Percentiles rank a stretch among this genome's conserved stretches.
Evolutionary conservation across 2,797 vertebrate genomes (phyloP).

Genomic region (Rhinoraja longicauda): DNA sequence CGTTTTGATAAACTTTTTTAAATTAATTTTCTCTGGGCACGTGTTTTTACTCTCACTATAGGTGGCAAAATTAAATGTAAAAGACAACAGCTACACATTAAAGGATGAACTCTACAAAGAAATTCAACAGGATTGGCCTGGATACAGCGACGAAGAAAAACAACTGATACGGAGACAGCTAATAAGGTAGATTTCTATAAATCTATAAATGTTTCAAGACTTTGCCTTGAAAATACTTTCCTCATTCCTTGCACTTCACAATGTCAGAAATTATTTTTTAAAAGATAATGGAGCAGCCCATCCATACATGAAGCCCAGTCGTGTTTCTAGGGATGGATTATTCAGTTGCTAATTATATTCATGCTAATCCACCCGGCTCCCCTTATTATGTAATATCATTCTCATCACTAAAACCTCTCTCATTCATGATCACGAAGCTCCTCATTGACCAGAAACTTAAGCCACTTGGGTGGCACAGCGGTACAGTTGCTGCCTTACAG

Average conservation of each 20-base stretch:
- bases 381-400: no score
- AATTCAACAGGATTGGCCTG: slow-evolving; percentile 62
- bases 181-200: slow-evolving; percentile 52
- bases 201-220: no score
- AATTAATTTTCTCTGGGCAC: background rate
- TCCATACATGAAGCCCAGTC: no score
- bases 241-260: background rate
- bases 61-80: slow-evolving; percentile 61
- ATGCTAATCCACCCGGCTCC: no score
- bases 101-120: slow-evolving; percentile 62
- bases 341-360: no score
- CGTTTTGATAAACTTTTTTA: background rate
- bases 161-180: slow-evolving; percentile 60
- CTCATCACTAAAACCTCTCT: no score
- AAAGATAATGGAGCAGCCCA: no score
- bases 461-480: no score
- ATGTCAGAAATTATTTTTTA: background rate
- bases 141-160: slow-evolving; percentile 62
- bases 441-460: no score
- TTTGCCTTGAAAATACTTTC: background rate
- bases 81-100: slow-evolving; percentile 62
- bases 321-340: no score
- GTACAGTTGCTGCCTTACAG: no score
- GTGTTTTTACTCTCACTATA: slow-evolving; percentile 41
- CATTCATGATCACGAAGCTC: no score